phyloP scores from a whole-genome alignment of 2,797 vertebrate species.

The Ceryle rudis region DNA sequence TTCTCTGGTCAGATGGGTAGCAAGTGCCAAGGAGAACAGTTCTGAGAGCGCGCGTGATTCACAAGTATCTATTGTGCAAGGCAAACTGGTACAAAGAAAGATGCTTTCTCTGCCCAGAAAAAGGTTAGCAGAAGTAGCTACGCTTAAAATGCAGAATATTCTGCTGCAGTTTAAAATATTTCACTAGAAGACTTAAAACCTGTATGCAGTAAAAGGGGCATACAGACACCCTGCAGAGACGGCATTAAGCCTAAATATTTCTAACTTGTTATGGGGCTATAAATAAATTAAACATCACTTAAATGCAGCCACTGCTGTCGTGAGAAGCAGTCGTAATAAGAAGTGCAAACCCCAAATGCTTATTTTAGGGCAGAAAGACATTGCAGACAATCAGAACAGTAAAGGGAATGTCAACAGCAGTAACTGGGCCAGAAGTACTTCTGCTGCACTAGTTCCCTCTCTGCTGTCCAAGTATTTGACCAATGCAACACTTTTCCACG shows the following conservation, averaged over 20 bases:
- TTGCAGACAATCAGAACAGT: not conserved
- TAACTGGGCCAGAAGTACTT: not conserved
- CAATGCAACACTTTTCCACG: not conserved
- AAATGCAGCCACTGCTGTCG: not conserved
- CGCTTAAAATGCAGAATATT: not conserved
- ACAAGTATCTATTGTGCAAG: fast-evolving
- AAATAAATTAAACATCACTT: not conserved
- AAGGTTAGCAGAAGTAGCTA: not conserved
- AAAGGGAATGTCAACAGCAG: not conserved
- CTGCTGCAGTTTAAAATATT: not conserved
- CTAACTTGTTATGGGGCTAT: not conserved
- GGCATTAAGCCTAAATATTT: not conserved
- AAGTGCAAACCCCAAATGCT: not conserved
- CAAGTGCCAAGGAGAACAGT: not conserved
- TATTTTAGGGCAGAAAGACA: not conserved
- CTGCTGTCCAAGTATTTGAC: not conserved
- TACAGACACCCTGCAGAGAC: not conserved
- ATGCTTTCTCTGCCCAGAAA: not conserved
- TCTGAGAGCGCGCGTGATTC: not conserved
- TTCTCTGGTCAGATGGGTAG: not conserved
- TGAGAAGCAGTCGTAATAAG: not conserved
- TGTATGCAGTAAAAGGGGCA: not conserved
- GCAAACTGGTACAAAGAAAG: not conserved
- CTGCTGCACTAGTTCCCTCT: not conserved
- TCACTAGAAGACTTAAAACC: not conserved